These are phyloP conservation scores for Chrysomela aeneicollis DNA, from an alignment of 2,888 invertebrate species.

Conservation along the genomic window DNA sequence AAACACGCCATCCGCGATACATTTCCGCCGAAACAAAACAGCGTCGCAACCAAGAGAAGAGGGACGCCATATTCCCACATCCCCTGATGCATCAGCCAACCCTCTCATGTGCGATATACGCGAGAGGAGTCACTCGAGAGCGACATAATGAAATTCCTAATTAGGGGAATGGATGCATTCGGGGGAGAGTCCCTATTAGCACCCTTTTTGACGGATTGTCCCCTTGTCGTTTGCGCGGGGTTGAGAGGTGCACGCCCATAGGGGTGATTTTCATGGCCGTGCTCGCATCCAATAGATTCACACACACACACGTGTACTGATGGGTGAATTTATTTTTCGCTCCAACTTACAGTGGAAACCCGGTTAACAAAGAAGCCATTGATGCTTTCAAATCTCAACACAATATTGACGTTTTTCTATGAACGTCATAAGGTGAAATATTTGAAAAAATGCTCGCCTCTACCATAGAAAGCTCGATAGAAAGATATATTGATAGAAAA, in stretches of 20 bases:
- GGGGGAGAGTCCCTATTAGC: slow-evolving; percentile 33
- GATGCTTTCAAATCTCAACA: too few species aligned
- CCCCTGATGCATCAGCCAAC: not conserved
- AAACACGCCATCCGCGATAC: slow-evolving; percentile 18
- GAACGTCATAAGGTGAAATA: too few species aligned
- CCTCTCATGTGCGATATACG: not conserved
- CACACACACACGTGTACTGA: too few species aligned
- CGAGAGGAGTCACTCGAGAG: slow-evolving; percentile 21
- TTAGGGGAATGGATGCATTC: slow-evolving; percentile 34
- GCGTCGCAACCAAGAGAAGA: not conserved
- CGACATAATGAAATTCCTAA: slow-evolving; percentile 46
- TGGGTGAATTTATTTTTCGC: too few species aligned
- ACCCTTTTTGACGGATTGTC: slow-evolving; percentile 33
- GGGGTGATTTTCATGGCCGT: not conserved
- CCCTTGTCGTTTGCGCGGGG: slow-evolving; percentile 25
- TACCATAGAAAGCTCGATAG: too few species aligned
- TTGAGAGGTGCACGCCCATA: not conserved
- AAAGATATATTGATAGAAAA: too few species aligned
- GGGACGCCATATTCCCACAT: not conserved
- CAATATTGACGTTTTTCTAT: too few species aligned
- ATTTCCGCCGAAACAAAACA: not conserved
- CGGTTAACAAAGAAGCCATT: too few species aligned
- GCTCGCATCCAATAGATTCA: too few species aligned
- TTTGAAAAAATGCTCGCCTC: too few species aligned
- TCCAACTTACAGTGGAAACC: too few species aligned